phyloP scores from a whole-genome alignment of 2,113 vertebrate genomes.

The Dromaius novaehollandiae region DNA sequence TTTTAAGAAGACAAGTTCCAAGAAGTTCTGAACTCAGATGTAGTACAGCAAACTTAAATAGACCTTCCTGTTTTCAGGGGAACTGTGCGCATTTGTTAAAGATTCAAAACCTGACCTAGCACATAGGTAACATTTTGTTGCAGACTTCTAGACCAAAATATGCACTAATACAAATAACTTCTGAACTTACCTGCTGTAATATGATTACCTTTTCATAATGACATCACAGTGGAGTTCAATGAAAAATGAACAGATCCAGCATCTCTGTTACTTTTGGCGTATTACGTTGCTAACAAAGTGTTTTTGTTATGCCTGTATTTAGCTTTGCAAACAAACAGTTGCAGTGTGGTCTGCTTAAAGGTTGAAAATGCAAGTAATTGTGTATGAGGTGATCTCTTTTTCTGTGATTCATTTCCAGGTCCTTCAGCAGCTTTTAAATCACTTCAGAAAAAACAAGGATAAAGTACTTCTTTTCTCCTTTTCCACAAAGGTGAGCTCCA shows the following conservation, averaged over 20 bases:
- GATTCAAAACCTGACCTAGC: background rate
- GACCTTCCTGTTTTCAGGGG: background rate
- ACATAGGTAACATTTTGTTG: background rate
- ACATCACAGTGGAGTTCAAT: background rate
- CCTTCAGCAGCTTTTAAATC: slow-evolving; percentile 89
- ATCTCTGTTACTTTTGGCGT: background rate
- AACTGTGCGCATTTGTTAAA: background rate
- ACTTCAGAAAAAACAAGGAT: slow-evolving; percentile 85
- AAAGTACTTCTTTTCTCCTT: slow-evolving; percentile 96
- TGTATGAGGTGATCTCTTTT: background rate
- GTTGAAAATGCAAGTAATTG: background rate
- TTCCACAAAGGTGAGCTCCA: slow-evolving; percentile 89
- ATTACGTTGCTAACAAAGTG: background rate
- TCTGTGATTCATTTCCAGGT: slow-evolving; percentile 80
- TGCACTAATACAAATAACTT: background rate
- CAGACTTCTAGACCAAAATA: background rate
- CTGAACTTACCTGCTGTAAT: background rate
- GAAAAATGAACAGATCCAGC: background rate
- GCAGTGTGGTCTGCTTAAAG: background rate
- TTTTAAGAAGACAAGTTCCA: slow-evolving; percentile 73
- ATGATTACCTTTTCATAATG: background rate
- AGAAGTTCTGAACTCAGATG: slow-evolving; percentile 48
- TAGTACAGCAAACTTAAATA: slow-evolving; percentile 45
- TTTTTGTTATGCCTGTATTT: background rate
- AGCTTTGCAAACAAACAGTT: background rate